Evolutionary conservation across 2,888 invertebrate genomes (phyloP).

Genomic region (Phengaris arion): DNA sequence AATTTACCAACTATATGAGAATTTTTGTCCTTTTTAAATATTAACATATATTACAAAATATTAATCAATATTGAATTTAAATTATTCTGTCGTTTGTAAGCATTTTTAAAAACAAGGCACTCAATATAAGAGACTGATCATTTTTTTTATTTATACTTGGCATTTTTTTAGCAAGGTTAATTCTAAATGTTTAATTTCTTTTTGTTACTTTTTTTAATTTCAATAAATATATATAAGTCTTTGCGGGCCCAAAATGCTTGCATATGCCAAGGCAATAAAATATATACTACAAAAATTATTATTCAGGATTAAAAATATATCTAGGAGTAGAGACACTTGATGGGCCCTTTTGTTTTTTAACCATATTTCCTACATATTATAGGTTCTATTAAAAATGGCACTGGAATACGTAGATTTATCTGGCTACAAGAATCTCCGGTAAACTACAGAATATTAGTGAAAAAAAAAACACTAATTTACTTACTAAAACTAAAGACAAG

Average conservation of each 20-base stretch:
- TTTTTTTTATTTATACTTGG: not conserved
- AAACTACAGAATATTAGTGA: too few relatives aligned
- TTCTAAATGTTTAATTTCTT: not conserved
- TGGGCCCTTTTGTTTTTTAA: too few relatives aligned
- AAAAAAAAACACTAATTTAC: too few relatives aligned
- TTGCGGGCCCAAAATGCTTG: too few relatives aligned
- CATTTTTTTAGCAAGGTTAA: not conserved
- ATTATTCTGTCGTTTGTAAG: not conserved
- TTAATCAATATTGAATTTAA: constrained; percentile 9
- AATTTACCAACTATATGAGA: constrained; percentile 15
- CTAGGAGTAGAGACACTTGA: too few relatives aligned
- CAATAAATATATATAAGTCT: not conserved
- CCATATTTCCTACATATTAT: too few relatives aligned
- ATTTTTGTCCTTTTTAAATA: constrained; percentile 22
- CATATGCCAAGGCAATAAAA: not conserved
- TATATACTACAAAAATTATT: not conserved
- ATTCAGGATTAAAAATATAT: too few relatives aligned
- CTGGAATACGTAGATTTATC: too few relatives aligned
- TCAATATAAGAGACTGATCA: constrained; percentile 23
- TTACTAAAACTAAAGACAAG: too few relatives aligned
- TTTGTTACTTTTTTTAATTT: not conserved
- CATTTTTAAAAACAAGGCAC: not conserved
- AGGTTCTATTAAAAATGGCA: too few relatives aligned
- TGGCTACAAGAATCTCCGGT: too few relatives aligned
- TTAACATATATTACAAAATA: constrained; percentile 13